Evolutionary conservation across 2,888 invertebrate species (phyloP).

Genomic region (Acleris laterana): DNA sequence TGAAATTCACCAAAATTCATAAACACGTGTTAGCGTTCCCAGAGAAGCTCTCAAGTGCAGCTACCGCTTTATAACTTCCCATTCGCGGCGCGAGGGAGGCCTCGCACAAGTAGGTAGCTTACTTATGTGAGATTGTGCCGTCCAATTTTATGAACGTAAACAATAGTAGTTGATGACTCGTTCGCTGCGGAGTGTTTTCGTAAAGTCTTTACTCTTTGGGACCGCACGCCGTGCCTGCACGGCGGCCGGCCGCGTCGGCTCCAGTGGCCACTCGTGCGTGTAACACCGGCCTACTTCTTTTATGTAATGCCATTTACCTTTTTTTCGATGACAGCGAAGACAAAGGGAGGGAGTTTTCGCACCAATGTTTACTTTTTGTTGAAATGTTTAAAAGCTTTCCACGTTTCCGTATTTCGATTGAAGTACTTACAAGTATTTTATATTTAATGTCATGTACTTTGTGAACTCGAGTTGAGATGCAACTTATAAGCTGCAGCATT

Average conservation of each 20-base stretch:
- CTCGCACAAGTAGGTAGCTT: slow-evolving; percentile 20
- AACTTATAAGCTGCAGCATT: too few species aligned
- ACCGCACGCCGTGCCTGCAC: slow-evolving; percentile 17
- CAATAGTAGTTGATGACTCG: slow-evolving; percentile 25
- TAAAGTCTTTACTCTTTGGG: slow-evolving; percentile 36
- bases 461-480: too few species aligned
- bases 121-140: slow-evolving; percentile 24
- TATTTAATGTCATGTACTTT: too few species aligned
- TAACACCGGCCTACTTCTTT: slow-evolving; percentile 41
- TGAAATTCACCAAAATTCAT: slow-evolving; percentile 18
- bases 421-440: too few species aligned
- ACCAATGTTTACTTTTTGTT: slow-evolving; percentile 25
- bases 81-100: slow-evolving; percentile 1
- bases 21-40: slow-evolving; percentile 22
- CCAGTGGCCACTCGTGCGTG: slow-evolving; percentile 49
- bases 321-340: slow-evolving; percentile 44
- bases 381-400: slow-evolving; percentile 24
- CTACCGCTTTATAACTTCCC: slow-evolving; percentile 25
- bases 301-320: slow-evolving; percentile 52
- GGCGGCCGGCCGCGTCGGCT: slow-evolving; percentile 21
- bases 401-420: background rate
- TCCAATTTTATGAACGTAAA: slow-evolving; percentile 34
- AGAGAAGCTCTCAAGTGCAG: slow-evolving; percentile 32
- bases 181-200: slow-evolving; percentile 32
- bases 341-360: slow-evolving; percentile 25